These are phyloP conservation scores for Vanessa tameamea DNA, from an alignment of 1,140 invertebrate species.

Conservation along the genomic window DNA sequence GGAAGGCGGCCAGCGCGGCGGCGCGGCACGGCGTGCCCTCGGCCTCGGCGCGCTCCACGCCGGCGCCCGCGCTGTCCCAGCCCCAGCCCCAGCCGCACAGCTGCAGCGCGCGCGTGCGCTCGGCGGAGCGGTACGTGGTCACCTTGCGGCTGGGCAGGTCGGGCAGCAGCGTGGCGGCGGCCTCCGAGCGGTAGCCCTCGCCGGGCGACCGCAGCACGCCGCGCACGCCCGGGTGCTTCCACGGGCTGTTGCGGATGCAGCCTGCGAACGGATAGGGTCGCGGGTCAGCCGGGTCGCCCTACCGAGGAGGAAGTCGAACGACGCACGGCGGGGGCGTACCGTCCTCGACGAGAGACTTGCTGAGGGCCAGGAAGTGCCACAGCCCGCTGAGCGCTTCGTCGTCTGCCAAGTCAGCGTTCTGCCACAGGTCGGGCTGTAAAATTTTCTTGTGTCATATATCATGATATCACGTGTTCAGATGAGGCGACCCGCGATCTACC, in stretches of 20 bases:
- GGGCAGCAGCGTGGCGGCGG: slow-evolving; percentile 78
- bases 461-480: too few species aligned
- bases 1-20: slow-evolving; percentile 94
- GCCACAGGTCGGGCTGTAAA: slow-evolving; percentile 81
- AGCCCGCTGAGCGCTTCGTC: slow-evolving; percentile 84
- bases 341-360: slow-evolving; percentile 86
- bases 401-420: slow-evolving; percentile 86
- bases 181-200: slow-evolving; percentile 81
- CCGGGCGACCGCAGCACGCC: slow-evolving; percentile 79
- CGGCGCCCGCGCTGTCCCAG: slow-evolving; percentile 81
- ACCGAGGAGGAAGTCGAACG: not conserved
- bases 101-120: slow-evolving; percentile 89
- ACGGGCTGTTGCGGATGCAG: slow-evolving; percentile 80
- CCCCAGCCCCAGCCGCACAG: slow-evolving; percentile 94
- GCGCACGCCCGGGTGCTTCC: slow-evolving; percentile 87
- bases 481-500: not conserved
- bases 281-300: not conserved
- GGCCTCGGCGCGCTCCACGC: slow-evolving; percentile 83
- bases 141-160: slow-evolving; percentile 76
- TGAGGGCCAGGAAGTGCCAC: slow-evolving; percentile 89
- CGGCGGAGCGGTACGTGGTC: slow-evolving; percentile 82
- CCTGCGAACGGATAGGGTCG: slow-evolving; percentile 44
- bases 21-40: slow-evolving; percentile 90
- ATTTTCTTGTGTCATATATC: too few species aligned
- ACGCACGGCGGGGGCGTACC: slow-evolving; percentile 49